Base-by-base conservation (phyloP, 2,888 invertebrate genomes). In the Tetragonisca angustula region DNA sequence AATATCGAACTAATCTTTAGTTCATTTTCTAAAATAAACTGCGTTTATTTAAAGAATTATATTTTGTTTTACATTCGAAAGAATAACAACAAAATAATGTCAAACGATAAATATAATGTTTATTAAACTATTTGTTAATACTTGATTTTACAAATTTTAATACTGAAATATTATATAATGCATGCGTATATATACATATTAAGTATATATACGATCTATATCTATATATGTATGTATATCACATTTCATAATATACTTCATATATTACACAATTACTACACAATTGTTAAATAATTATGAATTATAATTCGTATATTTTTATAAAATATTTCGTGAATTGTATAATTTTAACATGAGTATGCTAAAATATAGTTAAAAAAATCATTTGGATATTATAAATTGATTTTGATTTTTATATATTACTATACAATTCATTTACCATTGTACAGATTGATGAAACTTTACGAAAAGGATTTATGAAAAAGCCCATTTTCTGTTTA, bases 111-210 rank as follows among this genome's bases (percentile, higher is more conserved):
- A 43, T 43, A 50, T 24, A 61, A 61, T 24, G 13, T 27, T 15
- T 59, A 4, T 2, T 4, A 32, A 13, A 36, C 15, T 69, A 27
- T 27, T 50, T 32, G 21, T 11, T 32, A 2, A 36, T 59, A 43
- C 65, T 21, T 13, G 21, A 21, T 62, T 56, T 50, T 49, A 62
- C 50, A 56, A 52, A 36, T 67, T 75, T 19, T 36, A 61, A 70
- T 24, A 21, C 15, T 62, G 9, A 36, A 59, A 54, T 72, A 79
- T 73, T 79, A 79, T 62, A 68, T 79, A 79, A 81, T 54, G 54
- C 2, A 54, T 64, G 36, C 64, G 24, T 70, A 79, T 2, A 52
- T 13, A 69, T 52, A 54, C 13, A 13, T 21, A 62, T 62, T 27
- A 62, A 32, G 19, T 62, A 4, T 19, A 62, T 27, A 43, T 43